Conservation (phyloP, 1,140 invertebrate species). For the Nasonia giraulti region DNA sequence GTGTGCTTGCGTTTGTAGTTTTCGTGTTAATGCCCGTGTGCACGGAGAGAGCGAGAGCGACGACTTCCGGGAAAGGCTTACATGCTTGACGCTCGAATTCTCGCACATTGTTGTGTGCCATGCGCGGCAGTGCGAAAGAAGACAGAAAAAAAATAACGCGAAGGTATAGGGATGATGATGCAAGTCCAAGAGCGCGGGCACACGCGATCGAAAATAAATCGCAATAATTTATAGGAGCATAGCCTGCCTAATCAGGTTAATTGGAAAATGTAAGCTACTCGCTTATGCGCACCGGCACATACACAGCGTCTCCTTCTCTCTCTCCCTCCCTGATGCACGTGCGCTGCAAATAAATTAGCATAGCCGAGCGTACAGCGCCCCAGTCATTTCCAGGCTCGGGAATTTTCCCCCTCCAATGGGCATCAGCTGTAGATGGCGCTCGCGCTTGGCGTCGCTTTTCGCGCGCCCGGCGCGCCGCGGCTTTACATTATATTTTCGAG, state of each 20-base stretch:
- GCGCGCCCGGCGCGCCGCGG: too few relatives aligned
- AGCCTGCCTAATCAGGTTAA: conserved; percentile 44
- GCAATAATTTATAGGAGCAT: conserved; percentile 21
- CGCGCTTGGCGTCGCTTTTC: not conserved
- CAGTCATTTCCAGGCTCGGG: not conserved
- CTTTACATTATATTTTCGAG: not conserved
- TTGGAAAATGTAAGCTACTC: conserved; percentile 22
- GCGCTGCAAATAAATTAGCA: conserved; percentile 15
- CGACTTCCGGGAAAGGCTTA: not conserved
- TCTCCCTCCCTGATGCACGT: not conserved
- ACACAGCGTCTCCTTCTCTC: not conserved
- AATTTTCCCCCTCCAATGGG: not conserved
- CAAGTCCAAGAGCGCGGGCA: not conserved
- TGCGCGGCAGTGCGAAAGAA: not conserved
- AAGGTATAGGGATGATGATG: not conserved
- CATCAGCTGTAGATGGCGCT: not conserved
- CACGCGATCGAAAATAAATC: conserved; percentile 42
- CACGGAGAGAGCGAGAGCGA: not conserved
- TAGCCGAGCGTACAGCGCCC: not conserved
- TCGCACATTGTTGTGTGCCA: not conserved
- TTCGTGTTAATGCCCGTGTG: not conserved
- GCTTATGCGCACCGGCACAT: not conserved
- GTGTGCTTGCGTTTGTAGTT: not conserved
- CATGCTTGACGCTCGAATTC: too few relatives aligned
- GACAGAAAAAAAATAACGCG: not conserved